Conservation (phyloP, 2,888 invertebrate species). For the Yponomeuta sedellus region DNA sequence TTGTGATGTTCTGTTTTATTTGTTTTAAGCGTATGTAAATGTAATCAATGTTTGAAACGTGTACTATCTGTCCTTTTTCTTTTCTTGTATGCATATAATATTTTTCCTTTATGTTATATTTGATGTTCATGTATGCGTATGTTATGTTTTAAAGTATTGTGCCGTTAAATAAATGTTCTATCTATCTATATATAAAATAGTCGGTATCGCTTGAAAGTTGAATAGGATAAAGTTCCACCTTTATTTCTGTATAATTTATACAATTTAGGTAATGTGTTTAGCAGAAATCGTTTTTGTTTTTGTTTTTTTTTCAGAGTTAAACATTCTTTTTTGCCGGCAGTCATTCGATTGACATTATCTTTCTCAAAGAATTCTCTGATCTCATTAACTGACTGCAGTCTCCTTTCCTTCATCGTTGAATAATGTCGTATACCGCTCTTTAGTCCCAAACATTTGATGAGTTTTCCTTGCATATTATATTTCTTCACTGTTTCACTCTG, state of each 20-base stretch:
- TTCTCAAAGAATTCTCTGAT: neutral
- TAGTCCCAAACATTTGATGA: neutral
- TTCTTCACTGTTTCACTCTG: conserved; percentile 1
- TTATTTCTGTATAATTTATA: conserved; percentile 3
- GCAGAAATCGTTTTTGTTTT: conserved; percentile 1
- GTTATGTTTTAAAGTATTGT: too few relatives aligned
- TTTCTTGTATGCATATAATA: too few relatives aligned
- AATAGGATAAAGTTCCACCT: conserved; percentile 6
- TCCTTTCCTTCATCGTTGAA: neutral
- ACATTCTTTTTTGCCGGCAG: conserved; percentile 2
- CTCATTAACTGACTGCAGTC: neutral
- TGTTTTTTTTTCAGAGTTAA: conserved; percentile 2
- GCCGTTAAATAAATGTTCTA: too few relatives aligned
- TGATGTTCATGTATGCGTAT: too few relatives aligned
- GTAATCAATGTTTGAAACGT: too few relatives aligned
- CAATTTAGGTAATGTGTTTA: neutral
- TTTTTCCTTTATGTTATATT: too few relatives aligned
- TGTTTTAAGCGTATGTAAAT: too few relatives aligned
- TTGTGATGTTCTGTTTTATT: too few relatives aligned
- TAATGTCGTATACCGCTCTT: conserved; percentile 6
- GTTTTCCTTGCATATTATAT: neutral
- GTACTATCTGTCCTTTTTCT: too few relatives aligned
- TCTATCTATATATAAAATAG: neutral
- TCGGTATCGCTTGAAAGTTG: conserved; percentile 3
- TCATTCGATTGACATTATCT: neutral